phyloP scores from a whole-genome alignment of 2,888 invertebrate species.

The Spatulosminthurus flaviceps region DNA sequence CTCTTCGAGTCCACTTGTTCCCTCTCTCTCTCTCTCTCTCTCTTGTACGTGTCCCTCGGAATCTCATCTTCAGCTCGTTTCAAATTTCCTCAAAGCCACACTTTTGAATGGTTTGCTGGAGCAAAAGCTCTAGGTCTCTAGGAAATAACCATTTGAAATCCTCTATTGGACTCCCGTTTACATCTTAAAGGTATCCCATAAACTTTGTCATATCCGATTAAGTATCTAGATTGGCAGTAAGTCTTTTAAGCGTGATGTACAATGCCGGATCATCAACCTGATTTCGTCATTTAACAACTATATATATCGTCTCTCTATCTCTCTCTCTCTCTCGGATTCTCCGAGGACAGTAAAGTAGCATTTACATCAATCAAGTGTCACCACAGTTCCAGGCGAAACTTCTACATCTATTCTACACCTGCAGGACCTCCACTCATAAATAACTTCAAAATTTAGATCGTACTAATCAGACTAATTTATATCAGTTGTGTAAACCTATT shows the following conservation, averaged over 20 bases:
- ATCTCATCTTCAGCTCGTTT: constrained; percentile 46
- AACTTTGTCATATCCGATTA: constrained; percentile 33
- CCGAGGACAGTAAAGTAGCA: too few relatives aligned
- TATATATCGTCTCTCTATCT: not conserved
- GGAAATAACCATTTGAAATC: constrained; percentile 36
- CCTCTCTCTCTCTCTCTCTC: constrained; percentile 31
- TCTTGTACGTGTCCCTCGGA: constrained; percentile 35
- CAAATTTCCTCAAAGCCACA: constrained; percentile 42
- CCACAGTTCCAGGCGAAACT: too few relatives aligned
- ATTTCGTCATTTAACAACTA: not conserved
- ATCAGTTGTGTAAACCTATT: too few relatives aligned
- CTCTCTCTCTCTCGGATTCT: not conserved
- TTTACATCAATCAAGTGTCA: too few relatives aligned
- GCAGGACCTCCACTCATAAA: too few relatives aligned
- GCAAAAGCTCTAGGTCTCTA: not conserved
- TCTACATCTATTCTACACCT: too few relatives aligned
- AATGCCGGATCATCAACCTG: constrained; percentile 23
- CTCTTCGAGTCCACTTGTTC: constrained; percentile 27
- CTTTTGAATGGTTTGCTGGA: constrained; percentile 6
- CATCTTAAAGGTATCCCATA: constrained; percentile 33
- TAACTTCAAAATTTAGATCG: too few relatives aligned
- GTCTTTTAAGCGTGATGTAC: constrained; percentile 18
- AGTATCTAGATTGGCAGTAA: constrained; percentile 21
- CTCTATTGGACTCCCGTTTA: constrained; percentile 35
- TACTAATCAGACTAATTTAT: too few relatives aligned